These are phyloP conservation scores for Cossypha caffra DNA, from an alignment of 2,797 vertebrate species.

Conservation along the genomic window DNA sequence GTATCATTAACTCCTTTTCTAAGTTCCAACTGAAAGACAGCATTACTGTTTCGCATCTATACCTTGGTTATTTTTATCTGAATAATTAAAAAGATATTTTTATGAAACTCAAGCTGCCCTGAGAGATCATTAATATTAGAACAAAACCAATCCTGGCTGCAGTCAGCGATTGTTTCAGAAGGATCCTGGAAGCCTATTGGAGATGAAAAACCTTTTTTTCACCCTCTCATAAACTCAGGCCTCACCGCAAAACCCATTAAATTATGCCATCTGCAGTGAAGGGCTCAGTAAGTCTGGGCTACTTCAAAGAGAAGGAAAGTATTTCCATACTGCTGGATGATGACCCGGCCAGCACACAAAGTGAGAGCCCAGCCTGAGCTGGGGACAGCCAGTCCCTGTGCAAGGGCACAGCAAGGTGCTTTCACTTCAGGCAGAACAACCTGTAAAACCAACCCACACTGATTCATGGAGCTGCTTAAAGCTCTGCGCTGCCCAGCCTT, in stretches of 20 bases:
- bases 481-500: accelerated
- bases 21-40: background rate
- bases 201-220: background rate
- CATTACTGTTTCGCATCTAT: background rate
- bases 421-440: background rate
- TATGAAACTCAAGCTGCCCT: background rate
- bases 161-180: background rate
- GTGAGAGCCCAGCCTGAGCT: background rate
- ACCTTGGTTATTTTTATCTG: constrained; percentile 18
- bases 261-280: background rate
- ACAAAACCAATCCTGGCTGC: constrained; percentile 1
- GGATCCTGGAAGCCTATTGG: background rate
- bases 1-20: background rate
- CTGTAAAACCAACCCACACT: background rate
- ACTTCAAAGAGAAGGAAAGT: background rate
- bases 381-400: accelerated
- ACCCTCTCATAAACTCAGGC: background rate
- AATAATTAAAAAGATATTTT: background rate
- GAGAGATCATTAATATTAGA: constrained; percentile 51
- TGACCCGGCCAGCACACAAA: accelerated
- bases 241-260: background rate
- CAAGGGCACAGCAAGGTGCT: accelerated
- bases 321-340: accelerated
- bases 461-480: background rate
- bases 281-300: background rate